phyloP scores from a whole-genome alignment of 53 echinoderm and acorn worm species.

The Apostichopus leukothele region DNA sequence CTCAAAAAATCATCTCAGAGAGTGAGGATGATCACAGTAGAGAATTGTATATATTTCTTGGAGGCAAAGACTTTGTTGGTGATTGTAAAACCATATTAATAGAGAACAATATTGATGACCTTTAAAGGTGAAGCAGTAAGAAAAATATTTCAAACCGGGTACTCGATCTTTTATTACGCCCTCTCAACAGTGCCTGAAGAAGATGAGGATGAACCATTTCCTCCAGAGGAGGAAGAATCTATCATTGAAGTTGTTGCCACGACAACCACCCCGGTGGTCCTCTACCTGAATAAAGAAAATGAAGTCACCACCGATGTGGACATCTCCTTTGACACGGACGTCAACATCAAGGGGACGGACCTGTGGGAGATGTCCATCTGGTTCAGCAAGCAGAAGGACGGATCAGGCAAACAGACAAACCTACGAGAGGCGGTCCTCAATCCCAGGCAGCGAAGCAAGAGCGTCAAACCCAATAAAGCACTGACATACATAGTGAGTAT shows the following conservation, averaged over 20 bases:
- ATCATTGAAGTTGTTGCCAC: constrained; percentile 32
- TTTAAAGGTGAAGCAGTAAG: no score
- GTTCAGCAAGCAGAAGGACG: constrained; percentile 53
- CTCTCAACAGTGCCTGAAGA: not conserved
- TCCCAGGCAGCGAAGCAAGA: constrained; percentile 19
- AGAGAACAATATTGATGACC: no score
- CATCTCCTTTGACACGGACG: constrained; percentile 28
- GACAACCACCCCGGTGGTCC: constrained; percentile 16
- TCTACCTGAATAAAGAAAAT: constrained; percentile 12
- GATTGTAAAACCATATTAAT: no score
- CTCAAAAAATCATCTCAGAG: no score
- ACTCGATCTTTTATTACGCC: not conserved
- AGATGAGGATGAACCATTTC: constrained; percentile 23
- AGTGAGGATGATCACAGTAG: no score
- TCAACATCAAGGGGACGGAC: constrained; percentile 44
- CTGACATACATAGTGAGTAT: constrained; percentile 15
- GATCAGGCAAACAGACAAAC: constrained; percentile 37
- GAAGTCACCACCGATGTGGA: constrained; percentile 43
- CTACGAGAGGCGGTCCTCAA: constrained; percentile 10
- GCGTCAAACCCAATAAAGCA: constrained; percentile 19
- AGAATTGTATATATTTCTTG: no score
- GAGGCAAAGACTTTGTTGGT: no score
- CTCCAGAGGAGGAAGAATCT: constrained; percentile 26
- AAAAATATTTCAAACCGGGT: no score
- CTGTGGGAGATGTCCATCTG: constrained; percentile 62